Evolutionary conservation across 2,797 vertebrate genomes (phyloP).

Genomic region (Meda fulgida): DNA sequence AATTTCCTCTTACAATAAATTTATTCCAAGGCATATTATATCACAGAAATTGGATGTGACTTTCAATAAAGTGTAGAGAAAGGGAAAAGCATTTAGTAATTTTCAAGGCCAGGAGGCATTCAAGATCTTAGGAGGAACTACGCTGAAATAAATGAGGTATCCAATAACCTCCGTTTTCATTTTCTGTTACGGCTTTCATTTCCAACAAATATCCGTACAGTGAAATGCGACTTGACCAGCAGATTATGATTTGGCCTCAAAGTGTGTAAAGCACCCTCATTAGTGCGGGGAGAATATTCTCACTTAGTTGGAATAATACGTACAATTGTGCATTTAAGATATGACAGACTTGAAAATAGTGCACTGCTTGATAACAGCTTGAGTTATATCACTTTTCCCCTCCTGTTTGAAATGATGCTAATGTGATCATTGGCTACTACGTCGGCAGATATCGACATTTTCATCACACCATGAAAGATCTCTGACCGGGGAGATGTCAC

Average conservation of each 20-base stretch:
- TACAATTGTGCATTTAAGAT: constrained; percentile 29
- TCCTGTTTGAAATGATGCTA: constrained; percentile 47
- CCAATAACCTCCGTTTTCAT: constrained; percentile 36
- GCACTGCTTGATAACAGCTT: constrained; percentile 38
- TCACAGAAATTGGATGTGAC: constrained; percentile 30
- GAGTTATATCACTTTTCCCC: constrained; percentile 22
- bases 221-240: constrained; percentile 17
- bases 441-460: constrained; percentile 15
- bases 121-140: constrained; percentile 11
- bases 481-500: neutral
- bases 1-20: constrained; percentile 33
- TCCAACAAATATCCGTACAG: constrained; percentile 12
- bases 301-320: constrained; percentile 12
- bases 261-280: constrained; percentile 29
- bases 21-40: constrained; percentile 28
- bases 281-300: constrained; percentile 17
- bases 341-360: constrained; percentile 39
- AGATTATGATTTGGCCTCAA: constrained; percentile 30
- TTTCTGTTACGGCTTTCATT: constrained; percentile 33
- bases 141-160: constrained; percentile 38
- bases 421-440: constrained; percentile 25
- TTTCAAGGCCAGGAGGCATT: constrained; percentile 32
- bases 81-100: constrained; percentile 26
- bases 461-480: constrained; percentile 12
- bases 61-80: constrained; percentile 33